Evolutionary conservation across 1,140 invertebrate species (phyloP).

Genomic region (Macrocentrus cingulum): DNA sequence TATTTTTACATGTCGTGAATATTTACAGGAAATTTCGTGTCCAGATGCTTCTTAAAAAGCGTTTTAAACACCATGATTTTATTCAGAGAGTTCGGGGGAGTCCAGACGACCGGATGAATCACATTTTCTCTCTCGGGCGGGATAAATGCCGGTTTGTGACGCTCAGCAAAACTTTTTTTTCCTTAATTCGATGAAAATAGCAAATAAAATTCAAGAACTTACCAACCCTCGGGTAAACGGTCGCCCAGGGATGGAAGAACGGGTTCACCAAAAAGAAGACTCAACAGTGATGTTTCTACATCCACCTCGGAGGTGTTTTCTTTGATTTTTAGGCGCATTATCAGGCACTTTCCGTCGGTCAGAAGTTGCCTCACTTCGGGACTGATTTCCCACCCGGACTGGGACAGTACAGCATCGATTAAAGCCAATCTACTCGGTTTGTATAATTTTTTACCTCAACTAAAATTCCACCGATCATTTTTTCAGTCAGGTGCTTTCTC

Average conservation of each 20-base stretch:
- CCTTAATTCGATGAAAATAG: background rate
- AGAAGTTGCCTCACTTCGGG: constrained; percentile 42
- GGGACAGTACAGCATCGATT: too few species aligned
- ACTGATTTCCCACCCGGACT: constrained; percentile 44
- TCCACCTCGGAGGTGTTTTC: constrained; percentile 41
- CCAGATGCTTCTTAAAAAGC: constrained; percentile 48
- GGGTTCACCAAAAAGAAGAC: constrained; percentile 44
- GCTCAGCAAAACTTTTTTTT: constrained; percentile 36
- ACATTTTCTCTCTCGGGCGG: constrained; percentile 40
- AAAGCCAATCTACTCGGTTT: constrained; percentile 14
- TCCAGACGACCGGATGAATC: constrained; percentile 47
- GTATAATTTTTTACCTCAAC: constrained; percentile 38
- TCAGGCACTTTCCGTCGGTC: constrained; percentile 49
- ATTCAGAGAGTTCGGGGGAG: constrained; percentile 50
- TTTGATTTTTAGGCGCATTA: constrained; percentile 43
- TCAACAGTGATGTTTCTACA: constrained; percentile 44
- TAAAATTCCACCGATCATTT: constrained; percentile 42
- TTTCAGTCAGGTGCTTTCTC: constrained; percentile 43
- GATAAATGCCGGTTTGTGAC: constrained; percentile 42
- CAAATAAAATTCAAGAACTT: constrained; percentile 11
- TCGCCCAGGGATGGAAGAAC: constrained; percentile 35
- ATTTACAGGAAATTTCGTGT: constrained; percentile 46
- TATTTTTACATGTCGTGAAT: constrained; percentile 11
- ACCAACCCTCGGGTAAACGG: constrained; percentile 45
- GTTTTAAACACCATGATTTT: constrained; percentile 43